Conservation (phyloP, 2,113 vertebrate genomes). For the Ammospiza nelsoni region DNA sequence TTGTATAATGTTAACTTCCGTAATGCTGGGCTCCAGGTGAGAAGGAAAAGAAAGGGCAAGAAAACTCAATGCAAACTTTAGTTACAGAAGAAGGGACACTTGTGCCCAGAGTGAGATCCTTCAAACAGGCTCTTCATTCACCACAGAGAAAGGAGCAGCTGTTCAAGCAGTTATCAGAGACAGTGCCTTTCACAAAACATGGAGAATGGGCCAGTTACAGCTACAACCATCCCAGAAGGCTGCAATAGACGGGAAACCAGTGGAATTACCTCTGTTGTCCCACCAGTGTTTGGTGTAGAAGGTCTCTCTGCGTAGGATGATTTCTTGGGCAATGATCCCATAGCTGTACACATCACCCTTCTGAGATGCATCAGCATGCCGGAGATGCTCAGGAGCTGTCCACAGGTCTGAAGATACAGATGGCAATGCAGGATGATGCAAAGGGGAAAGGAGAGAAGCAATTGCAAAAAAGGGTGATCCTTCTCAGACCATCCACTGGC, state of each 20-base stretch:
- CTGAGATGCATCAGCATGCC: conserved; percentile 84
- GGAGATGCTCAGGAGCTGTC: conserved; percentile 93
- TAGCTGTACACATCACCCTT: conserved; percentile 97
- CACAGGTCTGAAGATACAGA: conserved; percentile 82
- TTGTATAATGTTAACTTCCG: background rate
- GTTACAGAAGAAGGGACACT: background rate
- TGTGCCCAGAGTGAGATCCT: background rate
- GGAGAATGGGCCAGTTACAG: background rate
- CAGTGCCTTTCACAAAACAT: background rate
- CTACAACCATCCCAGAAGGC: background rate
- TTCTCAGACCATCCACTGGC: background rate
- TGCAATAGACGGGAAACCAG: background rate
- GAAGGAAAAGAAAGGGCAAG: background rate
- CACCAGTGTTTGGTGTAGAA: conserved; percentile 82
- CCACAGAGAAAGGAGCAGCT: background rate
- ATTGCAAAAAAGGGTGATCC: background rate
- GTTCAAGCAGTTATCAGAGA: background rate
- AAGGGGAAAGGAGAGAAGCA: background rate
- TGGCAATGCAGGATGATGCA: background rate
- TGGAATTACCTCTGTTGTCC: conserved; percentile 70
- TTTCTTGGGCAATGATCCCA: conserved; percentile 93
- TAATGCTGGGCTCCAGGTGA: background rate
- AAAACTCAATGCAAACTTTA: background rate
- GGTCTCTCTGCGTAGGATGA: conserved; percentile 81
- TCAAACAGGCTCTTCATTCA: background rate